phyloP scores from a whole-genome alignment of 1,140 invertebrate species.

The Bombus fervidus region DNA sequence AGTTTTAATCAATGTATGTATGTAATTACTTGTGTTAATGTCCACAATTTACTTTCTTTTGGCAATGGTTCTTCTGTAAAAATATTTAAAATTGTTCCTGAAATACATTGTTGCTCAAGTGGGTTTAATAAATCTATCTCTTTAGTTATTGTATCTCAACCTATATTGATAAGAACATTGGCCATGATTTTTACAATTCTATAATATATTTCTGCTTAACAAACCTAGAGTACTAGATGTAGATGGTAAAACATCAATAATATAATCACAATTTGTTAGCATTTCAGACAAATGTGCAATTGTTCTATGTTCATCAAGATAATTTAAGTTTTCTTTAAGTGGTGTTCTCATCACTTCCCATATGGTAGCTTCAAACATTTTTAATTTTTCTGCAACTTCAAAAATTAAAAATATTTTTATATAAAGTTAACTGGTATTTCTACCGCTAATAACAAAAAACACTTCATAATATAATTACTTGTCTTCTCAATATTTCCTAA shows the following conservation, averaged over 20 bases:
- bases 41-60: slow-evolving; percentile 82
- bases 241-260: slow-evolving; percentile 84
- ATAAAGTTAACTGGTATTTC: slow-evolving; percentile 12
- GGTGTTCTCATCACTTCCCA: slow-evolving; percentile 73
- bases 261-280: slow-evolving; percentile 83
- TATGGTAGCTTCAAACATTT: slow-evolving; percentile 76
- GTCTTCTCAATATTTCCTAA: slow-evolving; percentile 81
- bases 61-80: slow-evolving; percentile 84
- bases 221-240: slow-evolving; percentile 83
- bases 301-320: slow-evolving; percentile 72
- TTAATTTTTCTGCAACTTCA: slow-evolving; percentile 79
- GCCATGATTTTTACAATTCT: slow-evolving; percentile 76
- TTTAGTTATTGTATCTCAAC: slow-evolving; percentile 83
- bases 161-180: slow-evolving; percentile 84
- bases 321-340: slow-evolving; percentile 65
- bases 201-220: slow-evolving; percentile 81
- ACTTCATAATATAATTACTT: slow-evolving; percentile 70
- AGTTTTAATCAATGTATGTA: not conserved
- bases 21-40: slow-evolving; percentile 76
- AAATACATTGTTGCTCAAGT: slow-evolving; percentile 83
- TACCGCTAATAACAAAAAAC: not conserved
- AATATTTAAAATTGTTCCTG: slow-evolving; percentile 85
- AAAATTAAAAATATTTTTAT: slow-evolving; percentile 33
- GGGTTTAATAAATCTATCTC: slow-evolving; percentile 83
- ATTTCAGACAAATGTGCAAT: slow-evolving; percentile 77